These are phyloP conservation scores for Haliclystus octoradiatus DNA, from an alignment of 30 jellyfish, hydroid and myxozoan species.

Conservation along the genomic window DNA sequence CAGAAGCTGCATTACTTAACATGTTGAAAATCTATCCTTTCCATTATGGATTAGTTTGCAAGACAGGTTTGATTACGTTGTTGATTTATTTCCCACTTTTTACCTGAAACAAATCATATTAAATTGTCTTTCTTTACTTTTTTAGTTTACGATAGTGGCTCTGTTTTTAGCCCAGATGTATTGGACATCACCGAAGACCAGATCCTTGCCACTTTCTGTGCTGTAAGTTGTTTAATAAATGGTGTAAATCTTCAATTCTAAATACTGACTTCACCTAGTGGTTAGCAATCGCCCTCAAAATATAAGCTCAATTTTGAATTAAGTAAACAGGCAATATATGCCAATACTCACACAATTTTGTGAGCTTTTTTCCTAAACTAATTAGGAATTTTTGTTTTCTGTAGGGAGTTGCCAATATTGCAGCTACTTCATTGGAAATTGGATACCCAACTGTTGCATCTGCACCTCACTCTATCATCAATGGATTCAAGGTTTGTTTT, in stretches of 20 bases:
- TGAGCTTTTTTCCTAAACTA: too few species aligned
- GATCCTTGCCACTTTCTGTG: slow-evolving; percentile 30
- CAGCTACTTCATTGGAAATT: slow-evolving; percentile 74
- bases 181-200: slow-evolving; percentile 83
- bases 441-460: slow-evolving; percentile 98
- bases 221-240: slow-evolving; percentile 31
- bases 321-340: too few species aligned
- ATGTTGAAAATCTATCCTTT: slow-evolving; percentile 91
- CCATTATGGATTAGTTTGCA: slow-evolving; percentile 69
- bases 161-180: slow-evolving; percentile 72
- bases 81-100: background rate
- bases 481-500: slow-evolving; percentile 66
- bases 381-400: background rate
- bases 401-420: slow-evolving; percentile 81
- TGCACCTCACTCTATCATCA: slow-evolving; percentile 86
- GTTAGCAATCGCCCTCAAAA: too few species aligned
- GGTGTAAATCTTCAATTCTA: background rate
- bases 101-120: slow-evolving; percentile 32
- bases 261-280: too few species aligned
- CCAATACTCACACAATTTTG: too few species aligned
- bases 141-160: slow-evolving; percentile 70
- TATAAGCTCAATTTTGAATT: too few species aligned
- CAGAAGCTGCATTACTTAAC: slow-evolving; percentile 86
- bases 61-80: slow-evolving; percentile 22
- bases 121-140: too few species aligned